Conservation (phyloP, 2,888 invertebrate genomes). For the Troglohyphantes excavatus region DNA sequence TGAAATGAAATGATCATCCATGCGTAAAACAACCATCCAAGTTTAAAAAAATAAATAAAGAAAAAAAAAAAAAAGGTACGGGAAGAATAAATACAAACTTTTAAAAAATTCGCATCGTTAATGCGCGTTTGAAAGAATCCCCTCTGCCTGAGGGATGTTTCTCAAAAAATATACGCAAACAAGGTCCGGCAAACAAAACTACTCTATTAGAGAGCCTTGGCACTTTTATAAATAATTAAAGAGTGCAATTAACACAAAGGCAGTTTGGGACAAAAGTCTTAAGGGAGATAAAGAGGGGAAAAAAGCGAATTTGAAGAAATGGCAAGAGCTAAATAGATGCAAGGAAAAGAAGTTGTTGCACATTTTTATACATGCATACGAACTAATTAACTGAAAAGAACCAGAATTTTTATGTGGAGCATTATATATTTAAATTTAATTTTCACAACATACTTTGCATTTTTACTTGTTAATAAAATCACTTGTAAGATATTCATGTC, state of each 20-base stretch:
- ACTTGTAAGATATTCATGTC: background rate
- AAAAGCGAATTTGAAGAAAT: slow-evolving; percentile 18
- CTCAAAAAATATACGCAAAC: background rate
- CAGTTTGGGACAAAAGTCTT: slow-evolving; percentile 13
- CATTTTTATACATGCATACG: background rate
- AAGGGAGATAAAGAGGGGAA: background rate
- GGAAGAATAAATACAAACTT: slow-evolving; percentile 40
- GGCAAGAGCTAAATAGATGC: slow-evolving; percentile 1
- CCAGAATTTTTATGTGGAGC: background rate
- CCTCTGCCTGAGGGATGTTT: slow-evolving; percentile 30
- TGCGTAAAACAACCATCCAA: slow-evolving; percentile 55
- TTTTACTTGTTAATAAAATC: background rate
- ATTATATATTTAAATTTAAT: slow-evolving; percentile 8
- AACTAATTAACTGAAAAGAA: background rate
- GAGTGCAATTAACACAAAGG: slow-evolving; percentile 33
- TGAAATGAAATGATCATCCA: slow-evolving; percentile 65
- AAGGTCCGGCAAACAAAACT: background rate
- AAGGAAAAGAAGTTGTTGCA: background rate
- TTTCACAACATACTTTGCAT: background rate
- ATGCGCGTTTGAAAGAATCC: slow-evolving; percentile 17
- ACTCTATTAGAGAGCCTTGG: background rate
- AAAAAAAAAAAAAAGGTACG: background rate
- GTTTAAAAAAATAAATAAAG: slow-evolving; percentile 21
- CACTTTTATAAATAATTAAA: slow-evolving; percentile 49
- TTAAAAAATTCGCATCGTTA: slow-evolving; percentile 52